phyloP scores from a whole-genome alignment of 2,113 vertebrate genomes.

The Melierax canorus region DNA sequence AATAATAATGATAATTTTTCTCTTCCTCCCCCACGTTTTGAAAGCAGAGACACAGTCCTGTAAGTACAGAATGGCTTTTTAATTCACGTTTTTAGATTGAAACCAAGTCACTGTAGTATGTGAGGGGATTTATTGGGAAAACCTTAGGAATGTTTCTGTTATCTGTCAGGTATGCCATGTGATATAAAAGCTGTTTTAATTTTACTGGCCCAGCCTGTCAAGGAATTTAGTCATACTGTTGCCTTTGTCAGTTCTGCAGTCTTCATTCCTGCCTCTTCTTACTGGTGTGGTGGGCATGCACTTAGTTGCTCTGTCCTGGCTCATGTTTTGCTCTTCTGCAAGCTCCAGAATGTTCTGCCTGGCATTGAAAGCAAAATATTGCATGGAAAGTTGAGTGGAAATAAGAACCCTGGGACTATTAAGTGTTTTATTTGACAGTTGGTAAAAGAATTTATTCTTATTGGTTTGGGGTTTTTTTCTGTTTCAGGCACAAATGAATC shows the following conservation, averaged over 20 bases:
- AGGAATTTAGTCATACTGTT: background rate
- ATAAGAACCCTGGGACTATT: background rate
- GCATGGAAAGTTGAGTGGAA: background rate
- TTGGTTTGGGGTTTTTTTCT: conserved; percentile 12
- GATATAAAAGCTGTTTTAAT: background rate
- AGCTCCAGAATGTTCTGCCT: background rate
- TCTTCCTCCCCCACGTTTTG: background rate
- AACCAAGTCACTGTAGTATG: background rate
- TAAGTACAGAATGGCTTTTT: conserved; percentile 72
- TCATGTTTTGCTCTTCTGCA: background rate
- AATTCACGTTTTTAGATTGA: conserved; percentile 28
- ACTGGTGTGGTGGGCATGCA: background rate
- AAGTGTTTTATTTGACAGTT: background rate
- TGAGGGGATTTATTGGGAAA: background rate
- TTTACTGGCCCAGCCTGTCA: background rate
- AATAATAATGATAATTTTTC: background rate
- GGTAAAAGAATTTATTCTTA: background rate
- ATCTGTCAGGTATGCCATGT: background rate
- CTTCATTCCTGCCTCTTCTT: background rate
- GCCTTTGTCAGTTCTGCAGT: background rate
- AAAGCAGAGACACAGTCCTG: conserved; percentile 79
- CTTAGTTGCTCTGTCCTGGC: background rate
- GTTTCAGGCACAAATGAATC: conserved; percentile 86
- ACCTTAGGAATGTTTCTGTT: background rate
- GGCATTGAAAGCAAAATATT: background rate